These are phyloP conservation scores for Mimas tiliae DNA, from an alignment of 2,888 invertebrate species.

Conservation along the genomic window DNA sequence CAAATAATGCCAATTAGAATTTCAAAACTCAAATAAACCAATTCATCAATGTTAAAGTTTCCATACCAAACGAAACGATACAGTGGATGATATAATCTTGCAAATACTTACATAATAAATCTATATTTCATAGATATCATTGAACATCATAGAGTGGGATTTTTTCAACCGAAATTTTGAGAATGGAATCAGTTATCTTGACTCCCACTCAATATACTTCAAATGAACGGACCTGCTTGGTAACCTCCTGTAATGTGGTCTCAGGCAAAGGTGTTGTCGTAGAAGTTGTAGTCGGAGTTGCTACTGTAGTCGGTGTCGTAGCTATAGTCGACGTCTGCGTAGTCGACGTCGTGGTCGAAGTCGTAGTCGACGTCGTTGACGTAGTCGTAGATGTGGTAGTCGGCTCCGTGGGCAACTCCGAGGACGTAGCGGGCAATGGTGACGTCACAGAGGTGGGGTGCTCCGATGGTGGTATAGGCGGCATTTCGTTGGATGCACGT, in stretches of 20 bases:
- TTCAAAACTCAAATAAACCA: slow-evolving; percentile 29
- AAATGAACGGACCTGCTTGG: slow-evolving; percentile 66
- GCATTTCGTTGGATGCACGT: slow-evolving; percentile 76
- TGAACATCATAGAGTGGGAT: slow-evolving; percentile 20
- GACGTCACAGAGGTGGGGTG: slow-evolving; percentile 55
- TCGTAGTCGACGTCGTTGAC: slow-evolving; percentile 42
- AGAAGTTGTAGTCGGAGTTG: slow-evolving; percentile 48
- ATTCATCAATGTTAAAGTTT: slow-evolving; percentile 35
- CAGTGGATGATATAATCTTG: slow-evolving; percentile 25
- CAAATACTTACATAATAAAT: background rate
- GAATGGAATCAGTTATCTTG: background rate
- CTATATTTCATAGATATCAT: background rate
- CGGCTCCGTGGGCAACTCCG: slow-evolving; percentile 47
- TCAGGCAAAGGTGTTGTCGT: slow-evolving; percentile 62
- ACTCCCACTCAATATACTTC: slow-evolving; percentile 22
- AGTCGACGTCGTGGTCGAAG: slow-evolving; percentile 46
- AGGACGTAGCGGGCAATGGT: slow-evolving; percentile 51
- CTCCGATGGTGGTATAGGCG: slow-evolving; percentile 59
- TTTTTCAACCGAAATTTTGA: background rate
- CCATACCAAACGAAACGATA: slow-evolving; percentile 32
- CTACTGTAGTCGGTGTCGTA: slow-evolving; percentile 49
- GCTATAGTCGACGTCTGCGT: slow-evolving; percentile 48
- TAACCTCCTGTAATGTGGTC: slow-evolving; percentile 67
- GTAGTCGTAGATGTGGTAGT: slow-evolving; percentile 46
- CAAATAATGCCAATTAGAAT: slow-evolving; percentile 33